Evolutionary conservation across 2,797 vertebrate genomes (phyloP).

Genomic region (Carcharodon carcharias): DNA sequence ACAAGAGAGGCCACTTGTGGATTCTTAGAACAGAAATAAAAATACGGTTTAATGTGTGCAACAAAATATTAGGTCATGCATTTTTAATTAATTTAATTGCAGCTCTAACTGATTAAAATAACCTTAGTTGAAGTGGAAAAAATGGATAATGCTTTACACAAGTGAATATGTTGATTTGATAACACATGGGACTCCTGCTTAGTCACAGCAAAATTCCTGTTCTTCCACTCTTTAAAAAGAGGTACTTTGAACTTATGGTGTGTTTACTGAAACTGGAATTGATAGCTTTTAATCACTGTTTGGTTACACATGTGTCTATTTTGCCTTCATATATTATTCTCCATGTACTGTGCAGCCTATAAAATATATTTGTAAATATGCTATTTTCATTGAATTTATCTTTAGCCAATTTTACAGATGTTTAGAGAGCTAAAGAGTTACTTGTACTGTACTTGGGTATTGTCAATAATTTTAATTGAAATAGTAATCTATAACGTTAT

Average conservation of each 20-base stretch:
- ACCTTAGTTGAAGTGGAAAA: neutral
- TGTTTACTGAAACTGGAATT: slow-evolving; percentile 32
- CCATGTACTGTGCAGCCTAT: neutral
- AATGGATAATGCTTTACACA: neutral
- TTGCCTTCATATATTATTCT: slow-evolving; percentile 3
- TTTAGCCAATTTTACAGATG: neutral
- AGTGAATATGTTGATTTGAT: neutral
- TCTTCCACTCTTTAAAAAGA: neutral
- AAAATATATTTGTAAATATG: slow-evolving; percentile 20
- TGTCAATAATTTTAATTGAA: slow-evolving; percentile 6
- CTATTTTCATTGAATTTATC: slow-evolving; percentile 23
- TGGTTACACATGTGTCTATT: neutral
- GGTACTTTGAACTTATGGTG: neutral
- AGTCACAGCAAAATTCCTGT: neutral
- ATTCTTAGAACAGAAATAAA: slow-evolving; percentile 1
- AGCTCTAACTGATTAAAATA: slow-evolving; percentile 1
- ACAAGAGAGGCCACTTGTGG: neutral
- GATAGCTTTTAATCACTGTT: slow-evolving; percentile 1
- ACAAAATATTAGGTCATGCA: neutral
- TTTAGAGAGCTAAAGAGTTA: neutral
- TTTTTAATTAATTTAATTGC: slow-evolving; percentile 17
- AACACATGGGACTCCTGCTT: neutral
- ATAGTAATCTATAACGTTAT: slow-evolving; percentile 1
- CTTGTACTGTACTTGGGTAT: neutral
- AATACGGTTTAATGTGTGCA: slow-evolving; percentile 5